Evolutionary conservation across 2,797 vertebrate species (phyloP).

Genomic region (Pyrocephalus nanus): DNA sequence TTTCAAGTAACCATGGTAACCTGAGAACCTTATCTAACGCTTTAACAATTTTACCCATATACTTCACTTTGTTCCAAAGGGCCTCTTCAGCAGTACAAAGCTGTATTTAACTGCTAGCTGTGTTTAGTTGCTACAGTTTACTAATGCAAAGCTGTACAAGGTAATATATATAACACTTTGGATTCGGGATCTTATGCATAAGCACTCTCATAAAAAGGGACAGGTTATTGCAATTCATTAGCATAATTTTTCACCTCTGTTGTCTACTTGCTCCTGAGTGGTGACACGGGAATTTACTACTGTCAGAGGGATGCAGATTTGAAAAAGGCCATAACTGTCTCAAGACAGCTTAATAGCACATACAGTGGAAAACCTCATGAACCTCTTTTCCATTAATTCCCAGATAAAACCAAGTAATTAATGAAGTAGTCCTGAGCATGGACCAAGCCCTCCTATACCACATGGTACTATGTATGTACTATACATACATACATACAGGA

Average conservation of each 20-base stretch:
- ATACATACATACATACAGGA: background rate
- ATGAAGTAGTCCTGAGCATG: background rate
- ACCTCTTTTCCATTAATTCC: background rate
- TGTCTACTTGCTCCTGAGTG: conserved; percentile 27
- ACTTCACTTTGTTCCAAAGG: conserved; percentile 56
- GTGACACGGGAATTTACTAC: conserved; percentile 38
- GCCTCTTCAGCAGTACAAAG: conserved; percentile 55
- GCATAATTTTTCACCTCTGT: conserved; percentile 69
- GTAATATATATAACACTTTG: conserved; percentile 53
- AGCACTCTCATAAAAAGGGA: conserved; percentile 46
- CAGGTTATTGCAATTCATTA: conserved; percentile 70
- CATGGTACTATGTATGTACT: no score
- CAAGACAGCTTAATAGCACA: conserved; percentile 5
- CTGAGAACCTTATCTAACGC: conserved; percentile 43
- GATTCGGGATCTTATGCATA: conserved; percentile 16
- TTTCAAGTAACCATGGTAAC: conserved; percentile 77
- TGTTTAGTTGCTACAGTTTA: conserved; percentile 43
- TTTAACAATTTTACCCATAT: conserved; percentile 51
- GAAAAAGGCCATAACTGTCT: conserved; percentile 37
- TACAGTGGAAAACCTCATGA: background rate
- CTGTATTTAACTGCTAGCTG: conserved; percentile 55
- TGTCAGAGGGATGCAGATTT: conserved; percentile 51
- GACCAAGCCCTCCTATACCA: background rate
- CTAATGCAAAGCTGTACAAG: conserved; percentile 55
- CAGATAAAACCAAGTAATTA: conserved; percentile 31